Evolutionary conservation across 1,140 invertebrate species (phyloP), one percentile per base, ranked within the genome.

Genomic region (Pantala flavescens): DNA sequence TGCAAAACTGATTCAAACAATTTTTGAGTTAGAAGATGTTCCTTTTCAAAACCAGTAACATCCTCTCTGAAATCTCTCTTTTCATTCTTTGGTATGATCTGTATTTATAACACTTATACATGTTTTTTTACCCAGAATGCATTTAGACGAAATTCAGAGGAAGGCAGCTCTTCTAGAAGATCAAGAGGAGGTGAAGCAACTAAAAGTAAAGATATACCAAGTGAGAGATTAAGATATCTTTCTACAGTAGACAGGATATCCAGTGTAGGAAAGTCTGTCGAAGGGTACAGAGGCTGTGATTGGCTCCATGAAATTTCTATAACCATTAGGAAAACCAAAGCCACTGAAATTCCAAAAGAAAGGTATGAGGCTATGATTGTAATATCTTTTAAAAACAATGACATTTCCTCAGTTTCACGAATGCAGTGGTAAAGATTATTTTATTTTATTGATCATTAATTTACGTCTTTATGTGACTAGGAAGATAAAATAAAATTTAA

Each of bases 231-330:
- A 71, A 63, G 24, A 16, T 76, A 55, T 16, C 23, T 77, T n/a
- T 74, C 76, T 63, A 28, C 74, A 16, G 14, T 77, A 74, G 42
- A 76, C 14, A 71, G 75, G 24, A 72, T 74, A 71, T 76, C 36
- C 43, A 63, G 49, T 14, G 49, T 63, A 16, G 49, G 49, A 12
- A 63, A 63, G 12, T 63, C 76, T 19, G 71, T 75, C 10, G 78
- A 78, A 77, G 75, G 75, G 24, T 78, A 77, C 23, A 81, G 82
- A 77, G 85, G 94, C 28, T 96, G 94, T 84, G 94, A 97, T 83
- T 94, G 92, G 88, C 85, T 97, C 71, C 92, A 96, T 79, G 95
- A 97, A 84, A 87, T 97, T 43, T 96, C 94, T 10, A 89, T 97
- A 71, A 94, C 93, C 0, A 88, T 97, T 12, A 85, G 92, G 23